A percentile compares a stretch with the other conserved stretches of the same genome.
Conservation (phyloP, 2,113 vertebrate genomes). For the Lontra canadensis region DNA sequence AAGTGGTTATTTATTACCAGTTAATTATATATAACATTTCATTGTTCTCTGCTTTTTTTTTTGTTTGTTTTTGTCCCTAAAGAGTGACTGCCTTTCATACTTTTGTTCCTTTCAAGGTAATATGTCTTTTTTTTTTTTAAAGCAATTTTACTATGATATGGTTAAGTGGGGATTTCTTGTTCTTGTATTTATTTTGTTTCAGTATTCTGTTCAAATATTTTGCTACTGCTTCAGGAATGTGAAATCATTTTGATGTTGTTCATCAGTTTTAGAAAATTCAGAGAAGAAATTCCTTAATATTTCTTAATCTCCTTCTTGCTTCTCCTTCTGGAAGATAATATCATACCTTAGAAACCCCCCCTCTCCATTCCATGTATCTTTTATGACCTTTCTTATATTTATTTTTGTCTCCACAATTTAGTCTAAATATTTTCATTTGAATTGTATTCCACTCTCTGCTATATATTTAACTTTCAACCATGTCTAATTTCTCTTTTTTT, state of each 20-base stretch:
- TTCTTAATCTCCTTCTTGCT: neutral
- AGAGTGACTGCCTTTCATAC: neutral
- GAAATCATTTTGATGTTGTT: neutral
- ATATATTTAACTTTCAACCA: neutral
- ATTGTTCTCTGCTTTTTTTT: neutral
- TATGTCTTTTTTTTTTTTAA: neutral
- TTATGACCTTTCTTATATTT: neutral
- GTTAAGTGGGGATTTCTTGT: neutral
- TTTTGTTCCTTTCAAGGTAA: neutral
- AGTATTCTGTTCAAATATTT: neutral
- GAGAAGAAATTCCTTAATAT: neutral
- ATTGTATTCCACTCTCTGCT: neutral
- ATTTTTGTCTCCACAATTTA: neutral
- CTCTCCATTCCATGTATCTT: neutral
- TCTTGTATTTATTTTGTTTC: neutral
- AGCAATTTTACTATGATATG: neutral
- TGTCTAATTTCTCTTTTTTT: neutral
- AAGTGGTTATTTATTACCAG: neutral
- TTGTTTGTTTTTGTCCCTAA: neutral
- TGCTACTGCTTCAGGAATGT: neutral
- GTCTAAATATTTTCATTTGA: neutral
- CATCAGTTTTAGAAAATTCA: neutral
- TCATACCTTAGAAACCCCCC: neutral
- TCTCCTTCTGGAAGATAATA: neutral
- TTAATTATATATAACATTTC: neutral